These are phyloP conservation scores for Phalacrocorax aristotelis DNA, from an alignment of 2,113 vertebrate species.

Conservation along the genomic window DNA sequence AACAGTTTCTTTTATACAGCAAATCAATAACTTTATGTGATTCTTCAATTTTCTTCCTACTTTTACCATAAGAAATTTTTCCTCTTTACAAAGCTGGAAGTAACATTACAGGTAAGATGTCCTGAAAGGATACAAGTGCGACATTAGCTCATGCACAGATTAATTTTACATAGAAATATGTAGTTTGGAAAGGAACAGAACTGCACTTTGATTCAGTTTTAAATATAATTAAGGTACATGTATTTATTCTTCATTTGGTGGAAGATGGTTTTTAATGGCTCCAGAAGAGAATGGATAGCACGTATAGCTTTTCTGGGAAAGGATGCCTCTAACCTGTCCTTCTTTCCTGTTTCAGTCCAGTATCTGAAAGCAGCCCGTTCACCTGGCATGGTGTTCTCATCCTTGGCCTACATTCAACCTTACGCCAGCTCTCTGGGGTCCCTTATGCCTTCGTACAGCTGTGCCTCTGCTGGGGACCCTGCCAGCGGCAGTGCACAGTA, in stretches of 20 bases:
- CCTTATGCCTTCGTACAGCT: fast-evolving
- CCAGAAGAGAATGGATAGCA: not conserved
- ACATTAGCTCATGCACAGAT: not conserved
- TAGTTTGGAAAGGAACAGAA: not conserved
- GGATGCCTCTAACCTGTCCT: not conserved
- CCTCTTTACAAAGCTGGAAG: not conserved
- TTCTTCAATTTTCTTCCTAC: not conserved
- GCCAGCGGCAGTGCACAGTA: not conserved
- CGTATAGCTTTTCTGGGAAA: not conserved
- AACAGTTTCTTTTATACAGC: not conserved
- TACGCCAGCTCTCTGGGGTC: not conserved
- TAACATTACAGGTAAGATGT: not conserved
- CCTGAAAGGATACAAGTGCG: not conserved
- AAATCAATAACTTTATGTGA: not conserved
- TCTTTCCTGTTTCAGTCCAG: not conserved
- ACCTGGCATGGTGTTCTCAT: not conserved
- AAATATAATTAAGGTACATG: not conserved
- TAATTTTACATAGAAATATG: not conserved
- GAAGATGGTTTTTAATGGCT: not conserved
- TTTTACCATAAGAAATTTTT: not conserved
- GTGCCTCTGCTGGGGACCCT: not conserved
- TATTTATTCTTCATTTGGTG: not conserved
- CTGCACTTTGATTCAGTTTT: not conserved
- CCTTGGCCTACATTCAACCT: not conserved
- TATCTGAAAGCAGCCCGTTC: not conserved